Evolutionary conservation across 2,797 vertebrate genomes (phyloP).

Genomic region (Rhinoraja longicauda): DNA sequence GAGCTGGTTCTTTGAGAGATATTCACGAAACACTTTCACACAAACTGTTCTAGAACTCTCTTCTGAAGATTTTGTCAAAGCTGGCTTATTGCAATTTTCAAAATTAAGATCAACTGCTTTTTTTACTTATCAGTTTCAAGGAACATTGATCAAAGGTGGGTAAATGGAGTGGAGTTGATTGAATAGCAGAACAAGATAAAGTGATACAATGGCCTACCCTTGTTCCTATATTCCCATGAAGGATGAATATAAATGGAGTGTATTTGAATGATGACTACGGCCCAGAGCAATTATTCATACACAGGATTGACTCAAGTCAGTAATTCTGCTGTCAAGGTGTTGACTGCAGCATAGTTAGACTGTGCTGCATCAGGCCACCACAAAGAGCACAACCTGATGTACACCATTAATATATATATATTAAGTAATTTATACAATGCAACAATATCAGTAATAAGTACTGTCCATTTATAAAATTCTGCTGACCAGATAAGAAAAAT

Average conservation of each 20-base stretch:
- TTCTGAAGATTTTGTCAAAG: background rate
- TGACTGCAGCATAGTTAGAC: background rate
- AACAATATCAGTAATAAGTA: conserved; percentile 76
- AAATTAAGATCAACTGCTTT: background rate
- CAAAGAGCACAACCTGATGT: conserved; percentile 51
- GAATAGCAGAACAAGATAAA: conserved; percentile 1
- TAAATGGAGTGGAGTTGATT: background rate
- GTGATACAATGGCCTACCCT: background rate
- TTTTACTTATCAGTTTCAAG: background rate
- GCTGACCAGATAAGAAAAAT: conserved; percentile 77
- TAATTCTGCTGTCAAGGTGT: background rate
- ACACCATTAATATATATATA: conserved; percentile 60
- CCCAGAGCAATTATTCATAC: conserved; percentile 16
- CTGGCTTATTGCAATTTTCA: background rate
- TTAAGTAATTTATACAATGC: conserved; percentile 88
- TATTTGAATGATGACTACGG: conserved; percentile 8
- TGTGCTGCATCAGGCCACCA: background rate
- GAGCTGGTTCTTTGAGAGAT: background rate
- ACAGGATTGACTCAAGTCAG: background rate
- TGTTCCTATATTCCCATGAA: background rate
- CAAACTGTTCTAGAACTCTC: background rate
- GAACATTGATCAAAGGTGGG: background rate
- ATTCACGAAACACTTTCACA: background rate
- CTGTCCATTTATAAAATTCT: conserved; percentile 82
- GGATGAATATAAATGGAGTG: conserved; percentile 11